A percentile compares a stretch with the other conserved stretches of the same genome.
These are phyloP conservation scores for Pteria penguin DNA, from an alignment of 2,888 invertebrate species.

Conservation along the genomic window DNA sequence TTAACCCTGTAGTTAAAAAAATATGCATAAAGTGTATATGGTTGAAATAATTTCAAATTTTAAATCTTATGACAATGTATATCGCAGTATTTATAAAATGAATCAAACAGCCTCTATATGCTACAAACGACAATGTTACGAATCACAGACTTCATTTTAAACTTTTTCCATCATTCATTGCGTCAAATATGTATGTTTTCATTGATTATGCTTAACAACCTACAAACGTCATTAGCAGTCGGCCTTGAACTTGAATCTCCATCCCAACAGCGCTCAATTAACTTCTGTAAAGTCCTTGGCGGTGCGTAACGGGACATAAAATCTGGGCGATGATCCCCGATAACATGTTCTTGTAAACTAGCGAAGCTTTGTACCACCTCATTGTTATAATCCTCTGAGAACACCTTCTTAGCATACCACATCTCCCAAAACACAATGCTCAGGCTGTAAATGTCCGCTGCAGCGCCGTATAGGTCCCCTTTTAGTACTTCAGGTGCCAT, in stretches of 20 bases:
- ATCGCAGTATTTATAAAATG: too few relatives aligned
- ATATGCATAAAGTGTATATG: too few relatives aligned
- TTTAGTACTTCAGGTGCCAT: constrained; percentile 72
- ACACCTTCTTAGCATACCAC: constrained; percentile 69
- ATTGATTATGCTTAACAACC: too few relatives aligned
- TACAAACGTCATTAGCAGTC: too few relatives aligned
- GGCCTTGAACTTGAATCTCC: constrained; percentile 11
- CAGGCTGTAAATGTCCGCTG: constrained; percentile 70
- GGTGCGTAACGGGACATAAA: constrained; percentile 18
- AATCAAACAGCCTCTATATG: too few relatives aligned
- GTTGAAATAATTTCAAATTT: too few relatives aligned
- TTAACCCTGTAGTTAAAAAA: too few relatives aligned
- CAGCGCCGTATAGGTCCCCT: constrained; percentile 57
- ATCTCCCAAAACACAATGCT: constrained; percentile 72
- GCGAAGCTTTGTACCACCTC: not conserved
- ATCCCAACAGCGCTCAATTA: constrained; percentile 40
- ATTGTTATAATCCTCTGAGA: constrained; percentile 23
- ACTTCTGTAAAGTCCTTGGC: constrained; percentile 1
- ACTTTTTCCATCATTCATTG: too few relatives aligned
- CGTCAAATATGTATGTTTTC: too few relatives aligned
- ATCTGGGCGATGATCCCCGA: constrained; percentile 19
- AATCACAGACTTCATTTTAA: too few relatives aligned
- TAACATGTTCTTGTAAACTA: constrained; percentile 10
- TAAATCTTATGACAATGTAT: too few relatives aligned
- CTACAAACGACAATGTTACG: too few relatives aligned